These are phyloP conservation scores for Xanthia icteritia DNA, from an alignment of 2,888 invertebrate genomes.

Conservation along the genomic window DNA sequence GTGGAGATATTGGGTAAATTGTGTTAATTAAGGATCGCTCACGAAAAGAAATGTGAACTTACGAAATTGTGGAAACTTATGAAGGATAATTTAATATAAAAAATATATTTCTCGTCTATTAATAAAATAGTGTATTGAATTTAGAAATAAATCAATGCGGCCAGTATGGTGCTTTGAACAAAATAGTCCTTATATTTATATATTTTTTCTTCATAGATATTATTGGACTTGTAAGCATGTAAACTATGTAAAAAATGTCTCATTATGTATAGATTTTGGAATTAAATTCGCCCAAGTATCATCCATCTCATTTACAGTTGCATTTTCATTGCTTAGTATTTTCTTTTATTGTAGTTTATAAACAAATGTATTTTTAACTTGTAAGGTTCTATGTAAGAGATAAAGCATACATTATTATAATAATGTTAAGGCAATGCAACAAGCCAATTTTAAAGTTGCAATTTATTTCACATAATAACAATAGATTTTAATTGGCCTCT, in stretches of 20 bases:
- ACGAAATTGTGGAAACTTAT: slow-evolving; percentile 78
- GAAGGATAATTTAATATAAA: slow-evolving; percentile 71
- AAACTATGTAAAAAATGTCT: slow-evolving; percentile 63
- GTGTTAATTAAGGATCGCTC: slow-evolving; percentile 69
- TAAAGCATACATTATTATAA: slow-evolving; percentile 73
- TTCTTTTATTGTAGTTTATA: slow-evolving; percentile 71
- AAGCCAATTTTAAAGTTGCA: slow-evolving; percentile 81
- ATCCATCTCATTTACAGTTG: slow-evolving; percentile 81
- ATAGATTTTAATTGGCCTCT: slow-evolving; percentile 87
- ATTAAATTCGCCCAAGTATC: slow-evolving; percentile 78
- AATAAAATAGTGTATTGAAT: slow-evolving; percentile 69
- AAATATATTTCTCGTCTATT: slow-evolving; percentile 69
- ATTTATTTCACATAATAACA: slow-evolving; percentile 79
- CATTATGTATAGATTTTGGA: slow-evolving; percentile 65
- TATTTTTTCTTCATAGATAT: slow-evolving; percentile 70
- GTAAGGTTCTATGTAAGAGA: slow-evolving; percentile 80
- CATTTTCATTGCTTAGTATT: slow-evolving; percentile 84
- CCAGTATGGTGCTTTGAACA: slow-evolving; percentile 83
- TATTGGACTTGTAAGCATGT: slow-evolving; percentile 64
- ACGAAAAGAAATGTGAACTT: slow-evolving; percentile 68
- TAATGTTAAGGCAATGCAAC: slow-evolving; percentile 74
- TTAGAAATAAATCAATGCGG: slow-evolving; percentile 76
- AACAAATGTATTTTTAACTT: slow-evolving; percentile 77
- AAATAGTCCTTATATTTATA: slow-evolving; percentile 76
- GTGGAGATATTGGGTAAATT: slow-evolving; percentile 83